Percentiles rank a stretch among this genome's conserved stretches.
These are phyloP conservation scores for Rhinopithecus roxellana DNA, from an alignment of 2,113 vertebrate genomes.

Conservation along the genomic window DNA sequence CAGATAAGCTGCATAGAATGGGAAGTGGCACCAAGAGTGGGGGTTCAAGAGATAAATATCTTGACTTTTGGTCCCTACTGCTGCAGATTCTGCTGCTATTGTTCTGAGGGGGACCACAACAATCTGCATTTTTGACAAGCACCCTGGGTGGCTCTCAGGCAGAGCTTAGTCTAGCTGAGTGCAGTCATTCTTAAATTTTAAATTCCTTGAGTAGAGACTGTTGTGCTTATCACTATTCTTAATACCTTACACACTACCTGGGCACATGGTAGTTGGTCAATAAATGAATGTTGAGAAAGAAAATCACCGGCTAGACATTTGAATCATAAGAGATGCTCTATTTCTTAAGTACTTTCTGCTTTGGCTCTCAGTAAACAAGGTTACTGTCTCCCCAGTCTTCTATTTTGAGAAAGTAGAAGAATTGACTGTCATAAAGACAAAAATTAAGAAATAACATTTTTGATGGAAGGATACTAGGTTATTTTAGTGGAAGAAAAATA, in stretches of 20 bases:
- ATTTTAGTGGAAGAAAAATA: neutral
- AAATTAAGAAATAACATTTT: neutral
- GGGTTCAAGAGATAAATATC: neutral
- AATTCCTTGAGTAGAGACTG: neutral
- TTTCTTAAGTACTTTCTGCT: neutral
- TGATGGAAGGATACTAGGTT: neutral
- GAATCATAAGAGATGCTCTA: neutral
- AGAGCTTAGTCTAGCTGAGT: neutral
- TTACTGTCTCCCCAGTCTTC: neutral
- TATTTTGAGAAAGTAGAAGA: neutral
- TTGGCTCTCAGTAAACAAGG: neutral
- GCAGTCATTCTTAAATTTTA: neutral
- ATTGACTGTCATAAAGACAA: neutral
- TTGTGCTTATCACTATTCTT: neutral
- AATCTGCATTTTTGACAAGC: neutral
- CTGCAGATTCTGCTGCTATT: neutral
- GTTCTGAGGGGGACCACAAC: neutral
- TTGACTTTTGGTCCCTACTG: neutral
- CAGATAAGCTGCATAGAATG: accelerated
- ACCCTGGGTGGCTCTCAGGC: neutral
- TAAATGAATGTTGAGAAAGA: neutral
- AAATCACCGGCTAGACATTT: neutral
- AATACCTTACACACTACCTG: neutral
- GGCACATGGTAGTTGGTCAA: neutral
- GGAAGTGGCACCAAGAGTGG: accelerated